Base-by-base conservation (phyloP, 23 tunicate species). In the Styela clava region DNA sequence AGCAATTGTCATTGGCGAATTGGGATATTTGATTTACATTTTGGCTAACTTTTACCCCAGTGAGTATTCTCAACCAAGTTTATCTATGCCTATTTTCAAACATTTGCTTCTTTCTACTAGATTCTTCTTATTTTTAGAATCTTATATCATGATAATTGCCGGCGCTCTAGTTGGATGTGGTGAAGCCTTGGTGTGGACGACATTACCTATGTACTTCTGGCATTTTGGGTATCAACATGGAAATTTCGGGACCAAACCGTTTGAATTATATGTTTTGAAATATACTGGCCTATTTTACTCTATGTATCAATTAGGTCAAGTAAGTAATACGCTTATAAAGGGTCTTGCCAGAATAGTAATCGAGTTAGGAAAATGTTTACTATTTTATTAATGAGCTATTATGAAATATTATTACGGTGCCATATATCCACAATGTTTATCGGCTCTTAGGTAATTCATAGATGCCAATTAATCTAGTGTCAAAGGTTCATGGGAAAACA, bases 11-110 rank as follows among this genome's bases (percentile, higher is more conserved):
- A 68, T 74, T 26, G 94, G 94, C 5, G 94, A 88, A 79, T 70
- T 84, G 18, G 87, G 94, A 61, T 83, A 83, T 51, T 52, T 88
- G 3, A 71, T 52, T 32, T 88, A 77, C 63, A 88, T 87, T 2
- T 26, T 79, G 2, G 84, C 88, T 2, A 88, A 88, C 72, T 88
- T 83, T 65, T 88, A 88, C 31, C 94, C 94, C 70, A 88, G 94
- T 88, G 73, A 79, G 84, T 32, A 34, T 24, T 68, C 24, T 68
- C 26, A 16, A 19, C 16, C n/a, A 23, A 19, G 16, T 68, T 16
- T 19, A 68, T 20, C 24, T 24, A 16, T 68, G n/a, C 24, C 24
- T 68, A 24, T 68, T 19, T 23, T 68, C 26, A 68, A 16, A 22
- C 16, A 22, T 68, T 18, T 18, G 64, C 21, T 61, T 61, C 19